Evolutionary conservation across 2,113 vertebrate genomes (phyloP), one percentile per base, ranked within the genome.

Genomic region (Calyptomena viridis): DNA sequence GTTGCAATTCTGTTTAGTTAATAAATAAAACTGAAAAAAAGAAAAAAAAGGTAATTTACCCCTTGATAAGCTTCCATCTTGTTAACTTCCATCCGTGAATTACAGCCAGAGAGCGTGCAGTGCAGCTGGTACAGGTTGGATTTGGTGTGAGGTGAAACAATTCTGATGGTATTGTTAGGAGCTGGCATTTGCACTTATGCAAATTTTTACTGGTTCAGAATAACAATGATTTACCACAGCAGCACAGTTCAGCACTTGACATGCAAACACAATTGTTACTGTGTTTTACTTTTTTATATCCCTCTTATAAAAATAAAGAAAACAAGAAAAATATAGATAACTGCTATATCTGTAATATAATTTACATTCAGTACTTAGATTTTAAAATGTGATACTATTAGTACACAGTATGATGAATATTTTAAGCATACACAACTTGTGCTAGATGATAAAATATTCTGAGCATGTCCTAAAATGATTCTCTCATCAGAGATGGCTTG

Each of bases 401-500:
- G 78, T 85, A 89, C 85, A 93, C 5, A n/a, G 92, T 89, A 44
- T 92, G 84, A 97, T 97, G 96, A 98, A 95, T 97, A 97, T 97
- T 98, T 95, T 95, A 96, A 96, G 97, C 96, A 97, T 96, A 97
- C 82, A 97, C 96, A 97, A 95, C 88, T 94, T 91, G 72, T 50
- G 25, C 71, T 94, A 71, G 39, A 84, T 94, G 82, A 97, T 98
- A 97, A 97, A 97, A 97, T 98, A 98, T 98, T 98, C 98, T 97
- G 90, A 98, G 94, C 97, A 97, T 97, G 97, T 95, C 95, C 95
- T 87, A 93, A 96, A 96, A 96, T 97, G 97, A 98, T 97, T 97
- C 96, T 95, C 96, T 98, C 98, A 98, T 98, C 97, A 98, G 97
- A 96, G 96, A 86, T 97, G 96, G 93, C 97, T 98, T 97, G 96